Conservation (phyloP, 1,140 invertebrate species). For the Scaptodrosophila lebanonensis region DNA sequence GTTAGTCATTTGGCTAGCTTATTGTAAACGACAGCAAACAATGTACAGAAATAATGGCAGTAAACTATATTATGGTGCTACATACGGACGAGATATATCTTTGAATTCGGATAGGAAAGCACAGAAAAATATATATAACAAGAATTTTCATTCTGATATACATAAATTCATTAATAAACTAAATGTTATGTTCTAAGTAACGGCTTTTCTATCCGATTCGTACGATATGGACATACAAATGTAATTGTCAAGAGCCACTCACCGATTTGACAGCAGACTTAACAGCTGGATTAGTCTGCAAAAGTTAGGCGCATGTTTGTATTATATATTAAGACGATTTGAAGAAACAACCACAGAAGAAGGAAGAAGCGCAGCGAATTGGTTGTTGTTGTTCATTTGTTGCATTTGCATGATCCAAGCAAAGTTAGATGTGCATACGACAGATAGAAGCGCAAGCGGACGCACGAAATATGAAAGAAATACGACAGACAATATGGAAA, state of each 20-base stretch:
- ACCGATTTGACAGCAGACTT: constrained; percentile 89
- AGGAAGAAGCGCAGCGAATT: constrained; percentile 51
- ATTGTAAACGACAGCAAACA: too few relatives aligned
- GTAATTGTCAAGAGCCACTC: constrained; percentile 76
- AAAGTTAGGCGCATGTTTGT: constrained; percentile 67
- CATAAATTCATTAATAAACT: too few relatives aligned
- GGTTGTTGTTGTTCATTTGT: too few relatives aligned
- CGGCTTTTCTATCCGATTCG: too few relatives aligned
- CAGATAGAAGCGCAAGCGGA: too few relatives aligned
- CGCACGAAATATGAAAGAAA: constrained; percentile 52
- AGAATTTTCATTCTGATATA: not conserved
- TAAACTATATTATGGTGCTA: too few relatives aligned
- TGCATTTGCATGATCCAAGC: constrained; percentile 64
- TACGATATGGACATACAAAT: too few relatives aligned
- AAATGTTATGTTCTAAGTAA: too few relatives aligned
- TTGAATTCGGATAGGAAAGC: too few relatives aligned
- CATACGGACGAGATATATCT: too few relatives aligned
- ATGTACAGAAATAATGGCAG: too few relatives aligned
- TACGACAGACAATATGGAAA: constrained; percentile 37
- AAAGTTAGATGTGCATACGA: not conserved
- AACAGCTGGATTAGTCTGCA: constrained; percentile 88
- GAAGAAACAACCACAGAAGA: constrained; percentile 38
- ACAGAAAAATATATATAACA: not conserved
- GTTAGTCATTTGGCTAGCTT: not conserved
- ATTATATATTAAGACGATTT: constrained; percentile 22